phyloP scores from a whole-genome alignment of 2,113 vertebrate genomes.

The Phylloscopus whistleri region DNA sequence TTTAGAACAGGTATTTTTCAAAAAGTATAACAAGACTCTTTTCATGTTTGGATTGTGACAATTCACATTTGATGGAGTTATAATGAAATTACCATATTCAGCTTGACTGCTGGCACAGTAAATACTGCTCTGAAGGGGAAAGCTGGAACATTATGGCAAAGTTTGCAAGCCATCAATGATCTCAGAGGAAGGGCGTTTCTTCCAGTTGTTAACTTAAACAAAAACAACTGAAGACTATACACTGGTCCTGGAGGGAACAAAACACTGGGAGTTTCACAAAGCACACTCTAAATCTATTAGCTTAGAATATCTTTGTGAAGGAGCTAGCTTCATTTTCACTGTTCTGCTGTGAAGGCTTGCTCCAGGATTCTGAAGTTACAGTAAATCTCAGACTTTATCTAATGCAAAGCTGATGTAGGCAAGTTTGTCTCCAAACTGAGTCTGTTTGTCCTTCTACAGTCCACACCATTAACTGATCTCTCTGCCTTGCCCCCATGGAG shows the following conservation, averaged over 20 bases:
- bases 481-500: background rate
- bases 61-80: background rate
- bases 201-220: slow-evolving; percentile 45
- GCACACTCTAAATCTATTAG: background rate
- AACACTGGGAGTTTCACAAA: background rate
- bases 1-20: background rate
- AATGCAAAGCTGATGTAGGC: background rate
- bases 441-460: background rate
- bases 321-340: background rate
- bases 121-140: background rate
- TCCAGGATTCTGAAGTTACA: background rate
- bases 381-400: background rate
- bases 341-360: background rate
- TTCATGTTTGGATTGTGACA: background rate
- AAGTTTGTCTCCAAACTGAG: background rate
- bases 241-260: background rate
- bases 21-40: background rate
- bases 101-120: background rate
- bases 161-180: slow-evolving; percentile 50
- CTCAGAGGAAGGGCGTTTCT: slow-evolving; percentile 64
- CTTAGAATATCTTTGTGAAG: background rate
- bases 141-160: slow-evolving; percentile 29
- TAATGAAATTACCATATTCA: slow-evolving; percentile 33
- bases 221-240: slow-evolving; percentile 39
- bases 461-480: background rate